Evolutionary conservation across 2,888 invertebrate genomes (phyloP), one percentile per base, ranked within the genome.

Genomic region (Harpalus rufipes): DNA sequence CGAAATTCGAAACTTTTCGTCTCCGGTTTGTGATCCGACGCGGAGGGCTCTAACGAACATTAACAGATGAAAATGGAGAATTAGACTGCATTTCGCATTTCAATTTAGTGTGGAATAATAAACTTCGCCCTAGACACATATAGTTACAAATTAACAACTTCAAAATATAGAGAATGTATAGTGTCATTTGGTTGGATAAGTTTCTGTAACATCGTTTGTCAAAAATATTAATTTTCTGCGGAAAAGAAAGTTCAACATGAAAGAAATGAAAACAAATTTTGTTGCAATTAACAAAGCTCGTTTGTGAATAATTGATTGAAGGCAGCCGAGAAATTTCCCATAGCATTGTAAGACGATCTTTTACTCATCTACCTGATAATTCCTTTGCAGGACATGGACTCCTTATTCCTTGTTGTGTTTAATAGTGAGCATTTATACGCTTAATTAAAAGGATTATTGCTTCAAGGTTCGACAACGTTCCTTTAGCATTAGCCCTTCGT

Each of bases 371-470:
- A 41, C 41, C 68, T 68, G 68, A 39, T 44, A 74, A 74, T 74
- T 41, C 8, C 44, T 5, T 74, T 10, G 41, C 10, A 74, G 44
- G 72, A 44, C 72, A 16, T 16, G 18, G n/a, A 39, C 6, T 32
- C 32, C 32, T 32, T 6, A 32, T 32, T 14, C 72, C 72, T 72
- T 74, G 72, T 44, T 74, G 44, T 74, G 21, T 74, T 74, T 44
- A 41, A 14, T 44, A 74, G 44, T 74, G 41, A 74, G 72, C 72
- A 74, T 74, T 74, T 74, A 74, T 44, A 74, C 72, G 72, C 41
- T 44, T 74, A 74, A 74, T 74, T 74, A 74, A 74, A 44, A 44
- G 72, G 44, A 44, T 74, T 74, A 74, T 74, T 44, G 10, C 44
- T 63, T 14, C 12, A 74, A 44, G 72, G 72, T 74, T 44, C 72